Conservation (phyloP, 1,140 invertebrate genomes). For the Euglossa dilemma region DNA sequence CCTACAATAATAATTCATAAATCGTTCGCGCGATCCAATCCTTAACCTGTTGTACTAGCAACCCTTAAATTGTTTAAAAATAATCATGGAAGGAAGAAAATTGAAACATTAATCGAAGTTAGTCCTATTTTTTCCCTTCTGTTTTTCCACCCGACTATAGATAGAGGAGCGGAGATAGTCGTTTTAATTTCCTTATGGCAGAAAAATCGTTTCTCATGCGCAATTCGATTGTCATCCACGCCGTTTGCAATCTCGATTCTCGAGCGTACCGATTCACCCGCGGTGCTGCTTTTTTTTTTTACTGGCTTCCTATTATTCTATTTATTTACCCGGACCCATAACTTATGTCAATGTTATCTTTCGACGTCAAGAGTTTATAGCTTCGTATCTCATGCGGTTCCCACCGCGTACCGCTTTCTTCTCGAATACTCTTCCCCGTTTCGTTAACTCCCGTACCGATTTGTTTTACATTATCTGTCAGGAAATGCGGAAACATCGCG, state of each 20-base stretch:
- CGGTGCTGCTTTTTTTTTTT: not conserved
- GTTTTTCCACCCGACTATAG: no score
- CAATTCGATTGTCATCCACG: not conserved
- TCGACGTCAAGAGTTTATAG: constrained; percentile 13
- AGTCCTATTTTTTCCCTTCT: not conserved
- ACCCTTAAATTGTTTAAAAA: no score
- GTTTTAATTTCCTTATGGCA: constrained; percentile 15
- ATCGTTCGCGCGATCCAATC: no score
- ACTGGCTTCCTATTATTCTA: constrained; percentile 4
- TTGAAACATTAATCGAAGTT: not conserved
- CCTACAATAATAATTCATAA: no score
- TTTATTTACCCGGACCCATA: constrained; percentile 46
- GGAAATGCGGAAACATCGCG: not conserved
- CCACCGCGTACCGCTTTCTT: constrained; percentile 28
- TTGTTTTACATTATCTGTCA: not conserved
- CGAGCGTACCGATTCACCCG: not conserved
- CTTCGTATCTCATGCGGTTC: constrained; percentile 33
- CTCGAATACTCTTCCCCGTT: not conserved
- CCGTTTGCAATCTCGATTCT: constrained; percentile 19
- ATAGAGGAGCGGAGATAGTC: not conserved
- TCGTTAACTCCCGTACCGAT: not conserved
- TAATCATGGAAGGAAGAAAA: not conserved
- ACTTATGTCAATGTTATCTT: constrained; percentile 39
- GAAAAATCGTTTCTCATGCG: not conserved
- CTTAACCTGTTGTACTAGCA: no score